Base-by-base conservation (phyloP, 2,888 invertebrate genomes). In the Panzeria rudis region DNA sequence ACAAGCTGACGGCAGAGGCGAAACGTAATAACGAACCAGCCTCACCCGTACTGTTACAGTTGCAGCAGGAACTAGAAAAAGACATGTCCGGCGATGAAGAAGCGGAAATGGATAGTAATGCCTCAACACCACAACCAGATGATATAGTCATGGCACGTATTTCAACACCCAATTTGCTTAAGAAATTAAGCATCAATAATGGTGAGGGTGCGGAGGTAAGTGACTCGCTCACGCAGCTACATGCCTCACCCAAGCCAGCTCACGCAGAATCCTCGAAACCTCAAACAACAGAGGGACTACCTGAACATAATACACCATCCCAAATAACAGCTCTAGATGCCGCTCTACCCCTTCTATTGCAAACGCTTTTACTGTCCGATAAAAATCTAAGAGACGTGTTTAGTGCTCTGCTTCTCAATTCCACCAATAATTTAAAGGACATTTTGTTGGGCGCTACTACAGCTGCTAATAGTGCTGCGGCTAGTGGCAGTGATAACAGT, bases 1-100 rank as follows among this genome's bases (percentile, higher is more conserved):
- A 96, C 94, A 97, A 97, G 92, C 94, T 97, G 90, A 88, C 88
- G 7, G 61, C 66, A 4, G 96, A 96, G 89, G 94, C 95, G 69
- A 95, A 95, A 90, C 94, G 95, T 88, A 90, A 94, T 94, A 87
- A 87, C 66, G 86, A 86, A 75, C 81, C 83, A 66, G 83, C 89
- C 73, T 86, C 89, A 50, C 77, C 88, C 75, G 87, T 89, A 79
- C 86, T 86, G 72, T 85, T 88, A 23, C 89, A 88, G 13, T 38
- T 89, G 84, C 89, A 88, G 32, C 88, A 88, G 64, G 91, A 90
- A 44, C 86, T 89, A 9, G 90, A 90, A 35, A 94, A 94, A 86
- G 93, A 93, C 61, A 86, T 91, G 66, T 92, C 92, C 2, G 93
- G 92, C 29, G 94, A 94, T 91, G 93, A 93, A 64, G 93, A 94